Evolutionary conservation across 53 echinoderm and acorn worm genomes (phyloP), one percentile per base, ranked within the genome.

Genomic region (Mesocentrotus franciscanus): DNA sequence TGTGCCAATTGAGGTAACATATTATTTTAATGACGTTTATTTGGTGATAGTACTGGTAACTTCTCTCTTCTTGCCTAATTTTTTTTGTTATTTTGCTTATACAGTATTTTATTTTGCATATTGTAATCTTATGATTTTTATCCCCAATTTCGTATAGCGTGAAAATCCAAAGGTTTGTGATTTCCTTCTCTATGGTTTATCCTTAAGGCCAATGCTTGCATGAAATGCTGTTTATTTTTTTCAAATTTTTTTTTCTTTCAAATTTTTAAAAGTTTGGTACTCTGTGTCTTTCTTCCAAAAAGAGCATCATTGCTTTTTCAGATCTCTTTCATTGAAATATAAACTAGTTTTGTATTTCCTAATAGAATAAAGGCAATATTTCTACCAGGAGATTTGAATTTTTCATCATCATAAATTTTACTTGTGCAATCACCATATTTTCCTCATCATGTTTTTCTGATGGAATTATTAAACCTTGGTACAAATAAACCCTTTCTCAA

Each of bases 121-220:
- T 91, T 59, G 34, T 66, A 66, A 66, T 91, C 39, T 91, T 91
- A 66, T 91, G 29, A 66, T 91, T 91, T 60, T 90, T 68, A 91
- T 64, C 68, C 22, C 60, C 68, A 66, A 62, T 87, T 57, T 87
- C 56, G 27, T 30, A 60, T 90, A 92, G 75, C 92, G 92, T 92
- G 92, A 92, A 92, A 71, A 92, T 56, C 92, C 92, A 49, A 71
- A 92, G 92, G 92, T 92, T 92, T 75, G 92, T 92, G 22, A 62
- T 34, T 36, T 66, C 66, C 20, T 91, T 59, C 55, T 16, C 10
- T 66, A 35, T 32, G 66, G 22, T 66, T 91, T 66, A 57, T 39
- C 35, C 9, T 26, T 87, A 16, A 36, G 91, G 64, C 17, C 26
- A 66, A 66, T 62, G 91, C 34, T 60, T 91, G 91, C 91, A 91